These are phyloP conservation scores for Dipodomys ordii DNA, from an alignment of 2,113 vertebrate species.

Conservation along the genomic window DNA sequence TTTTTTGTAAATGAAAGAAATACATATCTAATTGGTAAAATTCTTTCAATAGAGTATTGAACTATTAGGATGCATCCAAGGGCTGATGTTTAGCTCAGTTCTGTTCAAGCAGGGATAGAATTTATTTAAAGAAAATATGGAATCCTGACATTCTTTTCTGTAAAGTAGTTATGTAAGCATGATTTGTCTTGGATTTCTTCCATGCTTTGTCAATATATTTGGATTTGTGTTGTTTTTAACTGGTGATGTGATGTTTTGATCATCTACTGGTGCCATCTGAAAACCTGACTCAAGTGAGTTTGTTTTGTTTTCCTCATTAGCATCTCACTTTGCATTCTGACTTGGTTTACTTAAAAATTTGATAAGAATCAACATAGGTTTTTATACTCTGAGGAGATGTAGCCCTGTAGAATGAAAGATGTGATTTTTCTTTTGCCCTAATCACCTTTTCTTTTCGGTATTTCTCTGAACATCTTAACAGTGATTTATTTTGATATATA, in stretches of 20 bases:
- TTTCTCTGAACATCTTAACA: not conserved
- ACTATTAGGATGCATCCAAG: too few relatives aligned
- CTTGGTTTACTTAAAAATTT: conserved; percentile 52
- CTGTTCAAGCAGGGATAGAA: too few relatives aligned
- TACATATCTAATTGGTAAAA: not conserved
- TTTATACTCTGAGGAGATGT: not conserved
- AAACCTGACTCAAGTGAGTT: not conserved
- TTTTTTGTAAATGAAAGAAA: not conserved
- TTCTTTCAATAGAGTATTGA: too few relatives aligned
- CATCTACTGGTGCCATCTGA: not conserved
- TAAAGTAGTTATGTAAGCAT: too few relatives aligned
- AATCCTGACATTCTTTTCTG: too few relatives aligned
- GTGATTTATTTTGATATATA: too few relatives aligned
- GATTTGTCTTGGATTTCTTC: too few relatives aligned
- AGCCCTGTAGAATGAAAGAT: conserved; percentile 11
- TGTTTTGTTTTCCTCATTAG: not conserved
- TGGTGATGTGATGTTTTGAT: not conserved
- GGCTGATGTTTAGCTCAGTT: too few relatives aligned
- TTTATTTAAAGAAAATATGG: too few relatives aligned
- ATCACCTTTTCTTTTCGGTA: not conserved
- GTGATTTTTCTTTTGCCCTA: not conserved
- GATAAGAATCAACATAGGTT: not conserved
- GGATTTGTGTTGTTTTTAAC: too few relatives aligned
- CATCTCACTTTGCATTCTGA: conserved; percentile 27
- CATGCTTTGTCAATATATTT: too few relatives aligned